phyloP scores from a whole-genome alignment of 2,888 invertebrate species.

The Leptopilina syphax region DNA sequence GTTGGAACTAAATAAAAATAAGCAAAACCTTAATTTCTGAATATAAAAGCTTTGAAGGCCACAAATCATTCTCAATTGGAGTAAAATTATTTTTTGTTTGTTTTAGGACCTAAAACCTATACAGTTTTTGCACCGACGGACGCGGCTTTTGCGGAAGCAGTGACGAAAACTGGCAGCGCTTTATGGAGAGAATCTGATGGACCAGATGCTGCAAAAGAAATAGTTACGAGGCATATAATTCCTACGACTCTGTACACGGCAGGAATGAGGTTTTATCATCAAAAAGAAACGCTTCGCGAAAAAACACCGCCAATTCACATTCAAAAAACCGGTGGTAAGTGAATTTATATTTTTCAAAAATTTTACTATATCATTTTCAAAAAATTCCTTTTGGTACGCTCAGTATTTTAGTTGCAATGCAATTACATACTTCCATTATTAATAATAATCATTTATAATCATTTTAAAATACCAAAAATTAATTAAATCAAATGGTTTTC shows the following conservation, averaged over 20 bases:
- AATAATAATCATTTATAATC: too few relatives aligned
- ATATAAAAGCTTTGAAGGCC: too few relatives aligned
- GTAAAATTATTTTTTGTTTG: too few relatives aligned
- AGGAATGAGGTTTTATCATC: slow-evolving; percentile 92
- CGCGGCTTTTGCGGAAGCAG: slow-evolving; percentile 81
- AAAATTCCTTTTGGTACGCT: too few relatives aligned
- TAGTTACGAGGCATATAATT: slow-evolving; percentile 87
- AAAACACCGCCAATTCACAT: slow-evolving; percentile 85
- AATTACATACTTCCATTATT: too few relatives aligned
- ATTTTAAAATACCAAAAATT: too few relatives aligned
- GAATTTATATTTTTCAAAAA: slow-evolving; percentile 21
- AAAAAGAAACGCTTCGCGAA: slow-evolving; percentile 86
- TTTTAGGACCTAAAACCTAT: slow-evolving; percentile 87
- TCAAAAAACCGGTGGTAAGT: slow-evolving; percentile 87
- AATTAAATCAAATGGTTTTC: too few relatives aligned
- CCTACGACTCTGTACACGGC: slow-evolving; percentile 90
- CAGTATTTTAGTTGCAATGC: too few relatives aligned
- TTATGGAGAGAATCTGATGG: slow-evolving; percentile 73
- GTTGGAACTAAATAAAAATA: too few relatives aligned
- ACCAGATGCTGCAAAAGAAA: slow-evolving; percentile 80
- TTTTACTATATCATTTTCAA: neutral
- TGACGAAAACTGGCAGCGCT: slow-evolving; percentile 80
- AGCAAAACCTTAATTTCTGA: too few relatives aligned
- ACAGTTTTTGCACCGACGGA: slow-evolving; percentile 92
- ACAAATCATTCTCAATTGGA: too few relatives aligned